phyloP scores from a whole-genome alignment of 2,888 invertebrate species.

The Tipula vernalis region DNA sequence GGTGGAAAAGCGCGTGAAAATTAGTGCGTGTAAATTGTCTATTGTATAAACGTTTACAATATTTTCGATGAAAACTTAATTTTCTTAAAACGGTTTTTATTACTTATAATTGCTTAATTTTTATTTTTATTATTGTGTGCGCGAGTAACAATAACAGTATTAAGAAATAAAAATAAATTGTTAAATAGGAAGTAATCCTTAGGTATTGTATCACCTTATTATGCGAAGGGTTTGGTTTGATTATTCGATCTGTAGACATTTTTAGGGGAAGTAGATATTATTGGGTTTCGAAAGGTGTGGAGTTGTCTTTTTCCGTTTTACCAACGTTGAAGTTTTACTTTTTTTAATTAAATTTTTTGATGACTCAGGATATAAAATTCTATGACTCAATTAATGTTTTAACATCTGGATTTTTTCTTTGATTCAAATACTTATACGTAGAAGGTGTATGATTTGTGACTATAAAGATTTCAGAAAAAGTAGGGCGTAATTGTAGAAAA shows the following conservation, averaged over 20 bases:
- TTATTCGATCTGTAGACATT: background rate
- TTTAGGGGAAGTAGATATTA: background rate
- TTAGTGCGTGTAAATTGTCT: background rate
- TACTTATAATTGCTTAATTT: slow-evolving; percentile 4
- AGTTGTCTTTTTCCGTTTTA: background rate
- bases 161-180: background rate
- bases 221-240: background rate
- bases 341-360: background rate
- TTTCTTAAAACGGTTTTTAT: slow-evolving; percentile 4
- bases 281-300: background rate
- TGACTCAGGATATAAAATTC: background rate
- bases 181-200: background rate
- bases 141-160: background rate
- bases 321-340: background rate
- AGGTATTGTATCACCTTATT: background rate
- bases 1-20: background rate
- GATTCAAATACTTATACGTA: background rate
- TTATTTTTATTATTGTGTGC: background rate
- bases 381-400: background rate
- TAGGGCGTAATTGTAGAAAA: too few relatives aligned
- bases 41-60: background rate
- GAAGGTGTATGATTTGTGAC: too few relatives aligned
- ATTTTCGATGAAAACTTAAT: background rate
- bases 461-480: too few relatives aligned
- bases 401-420: background rate